Base-by-base conservation (phyloP, 1,140 invertebrate species). In the Oreohelix idahoensis region DNA sequence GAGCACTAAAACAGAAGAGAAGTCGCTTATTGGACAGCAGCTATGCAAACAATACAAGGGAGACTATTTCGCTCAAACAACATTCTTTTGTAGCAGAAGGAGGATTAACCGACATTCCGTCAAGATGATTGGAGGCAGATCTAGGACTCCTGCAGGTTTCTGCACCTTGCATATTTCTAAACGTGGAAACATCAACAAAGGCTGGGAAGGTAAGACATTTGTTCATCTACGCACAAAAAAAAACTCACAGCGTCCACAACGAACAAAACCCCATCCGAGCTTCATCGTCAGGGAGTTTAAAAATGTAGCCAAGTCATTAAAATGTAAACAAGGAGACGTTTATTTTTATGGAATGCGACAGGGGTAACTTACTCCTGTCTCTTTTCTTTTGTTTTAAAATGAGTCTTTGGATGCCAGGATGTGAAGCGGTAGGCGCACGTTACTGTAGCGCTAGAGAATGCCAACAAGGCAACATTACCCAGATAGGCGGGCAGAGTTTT, bases 311-410 rank as follows among this genome's bases (percentile, higher is more conserved):
- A 5, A 38, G 32, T 15, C 69, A 74, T 74, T 74, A 74, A 45
- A 42, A 74, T 39, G 71, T 74, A 74, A 74, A 45, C 36, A 35
- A 29, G 36, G 26, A 42, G 71, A 74, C 71, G 35, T 74, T 74
- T 74, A 74, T 45, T 1, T 42, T 11, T 8, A 74, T 45, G 5
- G 36, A 42, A 39, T 42, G 26, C 2, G 71, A 42, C 71, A 45
- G 15, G 71, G 13, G 5, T 20, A 15, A n/a, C 39, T 45, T 15
- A 38, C 36, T 45, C 26, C 11, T n/a, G 36, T 45, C 39, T n/a
- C 38, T 39, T n/a, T 42, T 42, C 39, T 35, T 45, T 45, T 74
- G 69, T 70, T n/a, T 70, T 35, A 35, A 70, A 74, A 45, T 74
- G 71, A 74, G 36, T 45, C 38, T 45, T 42, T 8, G 26, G n/a